Conservation (phyloP, 1,140 invertebrate genomes). For the Spodoptera litura region DNA sequence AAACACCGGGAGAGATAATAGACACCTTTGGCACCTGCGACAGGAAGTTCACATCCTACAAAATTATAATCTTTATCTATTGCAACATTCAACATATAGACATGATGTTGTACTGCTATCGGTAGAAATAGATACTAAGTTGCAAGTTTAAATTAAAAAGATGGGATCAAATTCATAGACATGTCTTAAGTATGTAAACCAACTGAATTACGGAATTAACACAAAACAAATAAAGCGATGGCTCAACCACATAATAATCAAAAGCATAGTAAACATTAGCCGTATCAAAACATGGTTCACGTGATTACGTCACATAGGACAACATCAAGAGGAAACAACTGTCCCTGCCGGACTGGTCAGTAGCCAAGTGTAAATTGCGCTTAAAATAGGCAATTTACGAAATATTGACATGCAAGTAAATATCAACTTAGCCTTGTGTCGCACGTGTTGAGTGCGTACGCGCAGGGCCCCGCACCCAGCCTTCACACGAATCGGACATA, state of each 20-base stretch:
- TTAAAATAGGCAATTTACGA: slow-evolving; percentile 9
- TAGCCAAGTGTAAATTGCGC: slow-evolving; percentile 5
- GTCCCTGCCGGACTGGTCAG: neutral
- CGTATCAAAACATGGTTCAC: neutral
- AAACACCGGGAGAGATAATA: too few species aligned
- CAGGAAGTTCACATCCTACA: too few species aligned
- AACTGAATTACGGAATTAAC: too few species aligned
- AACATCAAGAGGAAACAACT: neutral
- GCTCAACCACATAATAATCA: neutral
- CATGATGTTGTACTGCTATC: too few species aligned
- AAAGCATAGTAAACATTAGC: neutral
- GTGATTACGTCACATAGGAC: neutral
- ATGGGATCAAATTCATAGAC: too few species aligned
- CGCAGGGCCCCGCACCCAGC: neutral
- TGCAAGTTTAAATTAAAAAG: too few species aligned
- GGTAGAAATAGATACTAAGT: too few species aligned
- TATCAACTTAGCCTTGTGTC: slow-evolving; percentile 31
- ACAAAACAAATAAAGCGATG: too few species aligned
- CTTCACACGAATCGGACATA: slow-evolving; percentile 27
- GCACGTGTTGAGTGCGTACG: neutral
- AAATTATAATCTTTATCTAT: too few species aligned
- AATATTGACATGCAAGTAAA: slow-evolving; percentile 21
- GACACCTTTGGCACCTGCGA: too few species aligned
- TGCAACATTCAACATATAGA: too few species aligned
- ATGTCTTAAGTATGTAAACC: too few species aligned